Conservation (phyloP, 2,113 vertebrate genomes). For the Python bivittatus region DNA sequence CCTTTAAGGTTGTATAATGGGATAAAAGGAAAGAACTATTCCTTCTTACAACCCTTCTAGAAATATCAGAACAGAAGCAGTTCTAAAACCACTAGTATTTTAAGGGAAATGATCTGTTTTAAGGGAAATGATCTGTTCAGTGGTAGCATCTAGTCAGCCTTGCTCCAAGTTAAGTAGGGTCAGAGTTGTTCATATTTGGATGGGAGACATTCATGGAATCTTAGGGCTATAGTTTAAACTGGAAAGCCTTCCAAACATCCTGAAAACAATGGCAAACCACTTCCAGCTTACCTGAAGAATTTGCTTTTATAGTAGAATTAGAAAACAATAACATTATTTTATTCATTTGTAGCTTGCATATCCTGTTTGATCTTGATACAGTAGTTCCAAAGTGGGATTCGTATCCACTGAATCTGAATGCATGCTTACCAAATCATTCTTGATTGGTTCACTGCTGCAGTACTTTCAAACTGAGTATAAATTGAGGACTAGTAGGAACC, state of each 20-base stretch:
- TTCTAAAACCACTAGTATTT: not conserved
- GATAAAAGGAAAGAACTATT: not conserved
- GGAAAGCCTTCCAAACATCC: not conserved
- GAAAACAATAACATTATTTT: not conserved
- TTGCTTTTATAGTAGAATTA: not conserved
- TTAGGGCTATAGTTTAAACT: not conserved
- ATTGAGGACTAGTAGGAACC: not conserved
- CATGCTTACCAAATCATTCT: not conserved
- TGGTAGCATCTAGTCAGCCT: not conserved
- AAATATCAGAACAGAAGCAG: not conserved
- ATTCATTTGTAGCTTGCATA: not conserved
- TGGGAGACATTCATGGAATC: not conserved
- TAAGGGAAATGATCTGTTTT: not conserved
- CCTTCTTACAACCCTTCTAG: not conserved
- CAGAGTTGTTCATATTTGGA: not conserved
- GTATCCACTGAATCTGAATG: not conserved
- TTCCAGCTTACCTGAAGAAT: not conserved
- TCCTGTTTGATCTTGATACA: not conserved
- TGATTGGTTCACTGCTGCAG: not conserved
- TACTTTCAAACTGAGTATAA: not conserved
- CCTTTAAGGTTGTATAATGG: not conserved
- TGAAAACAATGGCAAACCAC: not conserved
- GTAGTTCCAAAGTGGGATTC: not conserved
- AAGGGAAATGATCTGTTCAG: not conserved
- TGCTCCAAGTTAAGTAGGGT: not conserved